Base-by-base conservation (phyloP, 2,888 invertebrate species). In the Syrista parreyssii region DNA sequence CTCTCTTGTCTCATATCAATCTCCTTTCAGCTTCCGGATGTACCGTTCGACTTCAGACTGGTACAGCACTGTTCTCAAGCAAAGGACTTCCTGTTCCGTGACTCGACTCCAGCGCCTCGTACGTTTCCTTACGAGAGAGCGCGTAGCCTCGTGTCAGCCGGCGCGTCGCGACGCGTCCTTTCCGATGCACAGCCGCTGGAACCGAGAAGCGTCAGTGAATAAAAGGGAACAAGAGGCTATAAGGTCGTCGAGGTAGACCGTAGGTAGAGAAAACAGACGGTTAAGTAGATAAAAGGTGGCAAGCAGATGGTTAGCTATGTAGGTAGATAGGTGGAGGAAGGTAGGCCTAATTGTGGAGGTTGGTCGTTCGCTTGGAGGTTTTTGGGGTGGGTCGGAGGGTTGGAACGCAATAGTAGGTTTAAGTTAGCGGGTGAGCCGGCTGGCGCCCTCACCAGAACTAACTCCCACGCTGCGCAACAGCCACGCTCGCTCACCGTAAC, bases 361-460 rank as follows among this genome's bases (percentile, higher is more conserved):
- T 35, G 74, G 68, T 23, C 71, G 68, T 33, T 36, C 74, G 68
- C 35, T 68, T 40, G 74, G 71, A 68, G 76, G 77, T 72, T 71
- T 71, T 23, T 9, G 83, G 78, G 33, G 69, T 76, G 79, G 76
- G 74, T 78, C 80, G 76, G 75, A 79, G 79, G 79, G 78, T 78
- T 76, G 81, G 79, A 80, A 77, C 78, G 81, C 55, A 55, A 55
- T 55, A 23, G 55, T 79, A 83, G 85, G 84, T 83, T 86, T 84
- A 87, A 85, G 87, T 88, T 85, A 86, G 86, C 87, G 85, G 89
- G 90, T 86, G 89, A 89, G 89, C 89, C 87, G 89, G 89, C 90
- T 89, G 88, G 89, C 91, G 90, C 90, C 91, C 90, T 90, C 90
- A 89, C 89, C 88, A 88, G 89, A 88, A 90, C 89, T 90, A 88